These are phyloP conservation scores for Coremacera marginata DNA, from an alignment of 2,888 invertebrate genomes.

Conservation along the genomic window DNA sequence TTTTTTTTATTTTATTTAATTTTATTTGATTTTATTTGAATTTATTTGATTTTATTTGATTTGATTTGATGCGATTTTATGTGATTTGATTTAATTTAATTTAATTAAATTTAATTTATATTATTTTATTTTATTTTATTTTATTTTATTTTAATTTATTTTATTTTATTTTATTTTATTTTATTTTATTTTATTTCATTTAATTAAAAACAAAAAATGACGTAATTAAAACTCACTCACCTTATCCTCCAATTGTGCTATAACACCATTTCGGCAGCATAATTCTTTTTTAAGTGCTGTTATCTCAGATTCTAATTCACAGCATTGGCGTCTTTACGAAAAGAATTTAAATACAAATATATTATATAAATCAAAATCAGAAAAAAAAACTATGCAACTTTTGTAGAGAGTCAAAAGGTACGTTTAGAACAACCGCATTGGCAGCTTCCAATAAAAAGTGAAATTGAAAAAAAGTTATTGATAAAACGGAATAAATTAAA, in stretches of 20 bases:
- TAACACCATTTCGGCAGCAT: conserved; percentile 71
- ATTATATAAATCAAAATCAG: conserved; percentile 1
- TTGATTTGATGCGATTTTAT: too few species aligned
- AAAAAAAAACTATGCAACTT: background rate
- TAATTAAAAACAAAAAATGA: too few species aligned
- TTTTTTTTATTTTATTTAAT: too few species aligned
- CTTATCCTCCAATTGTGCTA: conserved; percentile 73
- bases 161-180: too few species aligned
- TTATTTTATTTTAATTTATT: too few species aligned
- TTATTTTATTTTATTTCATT: too few species aligned
- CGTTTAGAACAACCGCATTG: conserved; percentile 6
- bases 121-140: too few species aligned
- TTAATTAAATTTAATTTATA: too few species aligned
- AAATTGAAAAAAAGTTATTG: conserved; percentile 66
- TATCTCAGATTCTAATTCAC: conserved; percentile 73
- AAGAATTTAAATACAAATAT: background rate
- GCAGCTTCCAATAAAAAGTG: background rate
- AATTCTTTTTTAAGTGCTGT: conserved; percentile 76
- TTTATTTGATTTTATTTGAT: too few species aligned
- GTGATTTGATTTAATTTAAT: too few species aligned
- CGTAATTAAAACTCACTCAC: conserved; percentile 56
- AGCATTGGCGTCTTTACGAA: conserved; percentile 67
- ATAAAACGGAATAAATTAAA: conserved; percentile 62
- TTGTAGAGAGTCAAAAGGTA: conserved; percentile 9
- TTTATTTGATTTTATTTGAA: too few species aligned